phyloP scores from a whole-genome alignment of 1,140 invertebrate genomes.

The Elymnias hypermnestra region DNA sequence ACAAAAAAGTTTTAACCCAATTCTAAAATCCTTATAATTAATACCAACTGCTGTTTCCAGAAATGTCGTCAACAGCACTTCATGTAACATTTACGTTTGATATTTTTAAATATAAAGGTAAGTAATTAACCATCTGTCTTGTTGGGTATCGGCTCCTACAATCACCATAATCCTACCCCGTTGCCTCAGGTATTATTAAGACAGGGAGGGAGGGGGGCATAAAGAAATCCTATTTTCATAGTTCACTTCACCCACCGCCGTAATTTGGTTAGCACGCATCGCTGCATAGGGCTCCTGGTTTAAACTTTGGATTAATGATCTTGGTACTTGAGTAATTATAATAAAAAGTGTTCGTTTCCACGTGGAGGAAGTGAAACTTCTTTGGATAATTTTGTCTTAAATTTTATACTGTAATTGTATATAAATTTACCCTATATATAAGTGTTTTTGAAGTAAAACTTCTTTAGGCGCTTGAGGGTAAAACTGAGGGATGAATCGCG shows the following conservation, averaged over 20 bases:
- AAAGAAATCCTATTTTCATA: slow-evolving; percentile 74
- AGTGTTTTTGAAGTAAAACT: too few relatives aligned
- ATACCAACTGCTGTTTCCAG: too few relatives aligned
- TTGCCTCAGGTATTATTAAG: slow-evolving; percentile 34
- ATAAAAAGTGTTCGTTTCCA: too few relatives aligned
- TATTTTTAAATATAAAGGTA: slow-evolving; percentile 12
- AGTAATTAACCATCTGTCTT: slow-evolving; percentile 39
- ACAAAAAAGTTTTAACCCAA: too few relatives aligned
- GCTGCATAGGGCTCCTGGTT: slow-evolving; percentile 60
- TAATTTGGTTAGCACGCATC: slow-evolving; percentile 69
- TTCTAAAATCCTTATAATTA: too few relatives aligned
- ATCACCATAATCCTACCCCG: slow-evolving; percentile 59
- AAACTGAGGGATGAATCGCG: too few relatives aligned
- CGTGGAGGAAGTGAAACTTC: too few relatives aligned
- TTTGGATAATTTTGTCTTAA: too few relatives aligned
- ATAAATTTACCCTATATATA: too few relatives aligned
- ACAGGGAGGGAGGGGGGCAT: slow-evolving; percentile 9
- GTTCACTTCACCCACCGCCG: slow-evolving; percentile 66
- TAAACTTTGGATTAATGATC: slow-evolving; percentile 16
- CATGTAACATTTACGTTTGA: slow-evolving; percentile 3
- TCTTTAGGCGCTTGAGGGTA: too few relatives aligned
- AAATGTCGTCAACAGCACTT: too few relatives aligned
- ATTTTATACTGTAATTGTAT: too few relatives aligned
- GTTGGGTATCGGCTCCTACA: slow-evolving; percentile 48
- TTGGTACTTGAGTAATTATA: slow-evolving; percentile 64